Percentiles rank a stretch among this genome's conserved stretches.
Conservation (phyloP, 92 coral and sea anemone species). For the Metridium senile region DNA sequence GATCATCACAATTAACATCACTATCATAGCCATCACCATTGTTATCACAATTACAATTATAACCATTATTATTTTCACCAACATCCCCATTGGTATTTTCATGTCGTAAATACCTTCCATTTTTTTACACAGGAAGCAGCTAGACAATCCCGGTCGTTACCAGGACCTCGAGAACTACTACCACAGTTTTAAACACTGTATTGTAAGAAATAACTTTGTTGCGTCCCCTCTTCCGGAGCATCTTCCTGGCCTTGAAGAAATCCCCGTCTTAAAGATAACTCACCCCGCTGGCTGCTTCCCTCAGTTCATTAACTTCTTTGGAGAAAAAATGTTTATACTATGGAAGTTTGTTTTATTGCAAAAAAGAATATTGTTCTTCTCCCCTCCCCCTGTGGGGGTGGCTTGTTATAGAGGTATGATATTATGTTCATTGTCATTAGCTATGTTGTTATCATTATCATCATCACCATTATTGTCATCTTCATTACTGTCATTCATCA, state of each 20-base stretch:
- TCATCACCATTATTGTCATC: neutral
- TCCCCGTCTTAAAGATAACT: conserved; percentile 96
- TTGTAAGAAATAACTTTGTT: conserved; percentile 84
- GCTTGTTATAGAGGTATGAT: conserved; percentile 95
- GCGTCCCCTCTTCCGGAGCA: conserved; percentile 83
- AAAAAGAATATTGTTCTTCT: conserved; percentile 89
- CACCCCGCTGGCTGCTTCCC: conserved; percentile 99
- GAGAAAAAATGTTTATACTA: conserved; percentile 86
- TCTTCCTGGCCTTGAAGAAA: conserved; percentile 88
- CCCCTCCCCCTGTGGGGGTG: conserved; percentile 98
- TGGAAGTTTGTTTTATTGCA: conserved; percentile 96
- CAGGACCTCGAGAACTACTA: conserved; percentile 79
- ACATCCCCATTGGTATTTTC: neutral
- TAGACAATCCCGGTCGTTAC: conserved; percentile 88
- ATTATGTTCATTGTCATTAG: neutral
- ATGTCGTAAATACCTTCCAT: neutral
- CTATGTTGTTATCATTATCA: neutral
- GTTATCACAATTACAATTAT: neutral
- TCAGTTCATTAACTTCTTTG: conserved; percentile 94
- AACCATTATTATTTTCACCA: neutral
- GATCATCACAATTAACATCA: too few relatives aligned
- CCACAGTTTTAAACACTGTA: conserved; percentile 82
- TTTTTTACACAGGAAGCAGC: conserved; percentile 69
- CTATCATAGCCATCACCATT: neutral
- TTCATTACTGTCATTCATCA: too few relatives aligned